phyloP scores from a whole-genome alignment of 2,888 invertebrate genomes.

The Horisme vitalbata region DNA sequence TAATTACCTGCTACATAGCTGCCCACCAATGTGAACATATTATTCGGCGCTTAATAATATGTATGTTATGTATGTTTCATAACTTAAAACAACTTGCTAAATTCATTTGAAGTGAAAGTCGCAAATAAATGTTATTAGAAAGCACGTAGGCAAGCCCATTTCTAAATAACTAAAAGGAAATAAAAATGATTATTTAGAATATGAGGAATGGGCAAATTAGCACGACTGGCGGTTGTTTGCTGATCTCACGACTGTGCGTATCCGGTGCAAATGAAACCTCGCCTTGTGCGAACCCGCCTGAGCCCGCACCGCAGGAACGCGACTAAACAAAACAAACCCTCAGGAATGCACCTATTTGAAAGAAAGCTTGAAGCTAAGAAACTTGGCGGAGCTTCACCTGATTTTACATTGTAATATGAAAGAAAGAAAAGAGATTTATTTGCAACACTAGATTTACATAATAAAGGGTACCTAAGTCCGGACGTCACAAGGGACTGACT shows the following conservation, averaged over 20 bases:
- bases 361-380: conserved; percentile 11
- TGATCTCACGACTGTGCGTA: conserved; percentile 64
- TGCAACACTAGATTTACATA: no score
- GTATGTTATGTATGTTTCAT: no score
- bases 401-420: neutral
- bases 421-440: no score
- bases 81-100: neutral
- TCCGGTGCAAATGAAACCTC: conserved; percentile 46
- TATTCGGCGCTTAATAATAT: no score
- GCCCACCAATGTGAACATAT: no score
- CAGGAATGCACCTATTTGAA: conserved; percentile 11
- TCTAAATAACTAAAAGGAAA: conserved; percentile 28
- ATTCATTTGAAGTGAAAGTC: no score
- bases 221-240: conserved; percentile 59
- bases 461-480: no score
- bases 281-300: conserved; percentile 44
- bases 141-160: conserved; percentile 16
- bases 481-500: no score
- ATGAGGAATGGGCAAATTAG: conserved; percentile 53
- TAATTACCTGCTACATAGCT: no score
- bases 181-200: conserved; percentile 52
- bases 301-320: conserved; percentile 7
- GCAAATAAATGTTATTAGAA: conserved; percentile 1
- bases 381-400: neutral
- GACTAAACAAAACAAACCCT: conserved; percentile 42